Conservation (phyloP, 2,888 invertebrate genomes). For the Eilema depressum region DNA sequence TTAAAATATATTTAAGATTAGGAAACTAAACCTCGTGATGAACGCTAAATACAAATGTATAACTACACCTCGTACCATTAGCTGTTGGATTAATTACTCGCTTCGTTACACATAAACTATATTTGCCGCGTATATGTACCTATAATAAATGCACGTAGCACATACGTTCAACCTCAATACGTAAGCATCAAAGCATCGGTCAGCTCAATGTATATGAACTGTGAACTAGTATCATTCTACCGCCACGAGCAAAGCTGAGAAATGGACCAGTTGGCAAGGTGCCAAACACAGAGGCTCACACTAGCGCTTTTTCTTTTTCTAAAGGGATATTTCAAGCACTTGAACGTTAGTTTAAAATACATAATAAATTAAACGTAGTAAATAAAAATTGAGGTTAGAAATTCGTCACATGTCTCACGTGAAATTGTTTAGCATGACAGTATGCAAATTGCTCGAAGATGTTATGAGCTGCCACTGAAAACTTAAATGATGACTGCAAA, state of each 20-base stretch:
- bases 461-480: constrained; percentile 66
- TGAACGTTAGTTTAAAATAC: constrained; percentile 60
- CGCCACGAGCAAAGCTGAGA: constrained; percentile 70
- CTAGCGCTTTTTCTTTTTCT: constrained; percentile 59
- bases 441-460: constrained; percentile 72
- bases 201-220: constrained; percentile 78
- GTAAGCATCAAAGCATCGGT: constrained; percentile 78
- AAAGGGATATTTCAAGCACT: constrained; percentile 66
- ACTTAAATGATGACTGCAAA: constrained; percentile 56
- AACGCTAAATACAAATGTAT: constrained; percentile 54
- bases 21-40: constrained; percentile 52
- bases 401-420: constrained; percentile 76
- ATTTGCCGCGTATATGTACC: constrained; percentile 70
- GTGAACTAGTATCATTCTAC: constrained; percentile 80
- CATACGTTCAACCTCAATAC: constrained; percentile 78
- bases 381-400: constrained; percentile 72
- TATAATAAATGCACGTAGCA: constrained; percentile 57
- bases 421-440: constrained; percentile 77
- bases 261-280: constrained; percentile 78
- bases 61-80: constrained; percentile 68
- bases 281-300: constrained; percentile 70
- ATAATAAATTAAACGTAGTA: constrained; percentile 62
- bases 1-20: constrained; percentile 47
- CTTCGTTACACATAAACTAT: constrained; percentile 75
- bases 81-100: constrained; percentile 78